These are phyloP conservation scores for Hesperia comma DNA, from an alignment of 2,888 invertebrate species.

Conservation along the genomic window DNA sequence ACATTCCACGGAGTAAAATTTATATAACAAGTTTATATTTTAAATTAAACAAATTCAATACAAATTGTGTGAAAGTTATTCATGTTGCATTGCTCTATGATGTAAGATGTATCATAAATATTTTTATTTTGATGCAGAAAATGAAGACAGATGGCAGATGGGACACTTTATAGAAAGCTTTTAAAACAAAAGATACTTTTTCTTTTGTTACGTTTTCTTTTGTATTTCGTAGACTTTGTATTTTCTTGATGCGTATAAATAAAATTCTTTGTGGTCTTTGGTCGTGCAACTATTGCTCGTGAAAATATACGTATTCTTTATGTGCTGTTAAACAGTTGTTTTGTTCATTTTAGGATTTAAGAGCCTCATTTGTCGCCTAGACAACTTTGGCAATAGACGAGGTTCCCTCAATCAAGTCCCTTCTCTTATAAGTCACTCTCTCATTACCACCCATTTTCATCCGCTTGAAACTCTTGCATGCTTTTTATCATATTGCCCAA, in stretches of 20 bases:
- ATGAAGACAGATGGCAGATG: constrained; percentile 14
- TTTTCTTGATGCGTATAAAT: constrained; percentile 29
- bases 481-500: no score
- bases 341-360: neutral
- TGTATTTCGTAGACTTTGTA: neutral
- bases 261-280: constrained; percentile 19
- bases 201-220: constrained; percentile 25
- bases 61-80: neutral
- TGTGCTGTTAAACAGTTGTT: neutral
- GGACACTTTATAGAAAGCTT: constrained; percentile 27
- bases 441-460: no score
- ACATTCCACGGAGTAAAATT: no score
- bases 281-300: constrained; percentile 2
- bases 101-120: constrained; percentile 4
- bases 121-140: constrained; percentile 17
- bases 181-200: constrained; percentile 27
- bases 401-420: no score
- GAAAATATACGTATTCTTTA: neutral
- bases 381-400: no score
- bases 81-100: neutral
- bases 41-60: neutral
- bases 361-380: no score
- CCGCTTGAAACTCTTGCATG: no score
- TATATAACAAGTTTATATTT: no score
- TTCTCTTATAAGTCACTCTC: no score